Evolutionary conservation across 2,113 vertebrate species (phyloP).

Genomic region (Tupaia tana): DNA sequence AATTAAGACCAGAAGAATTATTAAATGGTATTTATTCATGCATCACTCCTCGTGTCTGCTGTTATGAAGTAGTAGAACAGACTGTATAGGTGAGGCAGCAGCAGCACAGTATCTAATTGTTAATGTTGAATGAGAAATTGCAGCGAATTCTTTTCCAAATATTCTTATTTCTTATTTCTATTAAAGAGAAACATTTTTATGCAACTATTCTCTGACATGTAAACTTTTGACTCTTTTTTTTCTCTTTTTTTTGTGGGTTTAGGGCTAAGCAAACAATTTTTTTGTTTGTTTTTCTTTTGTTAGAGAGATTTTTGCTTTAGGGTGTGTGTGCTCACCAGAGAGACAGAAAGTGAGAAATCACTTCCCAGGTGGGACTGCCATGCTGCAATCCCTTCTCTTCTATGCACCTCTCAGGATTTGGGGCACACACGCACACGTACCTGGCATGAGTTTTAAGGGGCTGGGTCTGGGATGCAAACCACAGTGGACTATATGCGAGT

Average conservation of each 20-base stretch:
- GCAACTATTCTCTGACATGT: background rate
- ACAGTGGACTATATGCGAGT: too few species aligned
- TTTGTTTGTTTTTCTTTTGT: too few species aligned
- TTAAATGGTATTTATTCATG: slow-evolving; percentile 89
- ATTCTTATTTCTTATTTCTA: slow-evolving; percentile 89
- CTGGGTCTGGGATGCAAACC: too few species aligned
- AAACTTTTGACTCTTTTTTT: background rate
- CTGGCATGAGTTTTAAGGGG: too few species aligned
- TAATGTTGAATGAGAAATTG: slow-evolving; percentile 87
- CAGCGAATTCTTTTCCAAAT: slow-evolving; percentile 87
- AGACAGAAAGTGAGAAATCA: too few species aligned
- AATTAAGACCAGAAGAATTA: background rate
- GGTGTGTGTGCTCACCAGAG: too few species aligned
- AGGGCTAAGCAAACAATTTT: background rate
- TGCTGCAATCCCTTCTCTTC: too few species aligned
- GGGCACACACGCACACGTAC: too few species aligned
- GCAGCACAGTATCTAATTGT: slow-evolving; percentile 91
- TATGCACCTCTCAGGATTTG: too few species aligned
- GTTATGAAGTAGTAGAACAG: slow-evolving; percentile 90
- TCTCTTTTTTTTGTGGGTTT: background rate
- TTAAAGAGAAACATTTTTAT: background rate
- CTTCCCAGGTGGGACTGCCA: too few species aligned
- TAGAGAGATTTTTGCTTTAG: too few species aligned
- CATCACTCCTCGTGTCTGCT: slow-evolving; percentile 90
- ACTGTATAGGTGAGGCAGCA: slow-evolving; percentile 92